Conservation (phyloP, 2,797 vertebrate species). For the Passerculus sandwichensis region DNA sequence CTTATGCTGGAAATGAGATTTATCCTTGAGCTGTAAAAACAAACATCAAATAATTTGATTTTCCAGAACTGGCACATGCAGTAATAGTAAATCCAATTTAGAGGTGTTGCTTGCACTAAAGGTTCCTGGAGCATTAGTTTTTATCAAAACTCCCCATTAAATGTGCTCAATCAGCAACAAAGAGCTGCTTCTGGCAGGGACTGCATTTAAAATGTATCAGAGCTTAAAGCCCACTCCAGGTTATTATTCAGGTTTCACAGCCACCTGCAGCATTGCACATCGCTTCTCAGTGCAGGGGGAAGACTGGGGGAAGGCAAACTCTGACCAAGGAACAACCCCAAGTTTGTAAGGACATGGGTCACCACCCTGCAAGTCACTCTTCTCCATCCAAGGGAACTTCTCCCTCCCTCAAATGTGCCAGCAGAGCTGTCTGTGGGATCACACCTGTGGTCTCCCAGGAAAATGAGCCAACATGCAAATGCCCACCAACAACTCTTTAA, state of each 20-base stretch:
- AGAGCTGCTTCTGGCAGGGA: not conserved
- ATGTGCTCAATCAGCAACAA: not conserved
- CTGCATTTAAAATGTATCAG: accelerated
- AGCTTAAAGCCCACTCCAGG: not conserved
- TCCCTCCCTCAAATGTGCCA: not conserved
- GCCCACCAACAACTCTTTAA: not conserved
- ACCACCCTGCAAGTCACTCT: not conserved
- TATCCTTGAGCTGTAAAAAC: constrained; percentile 10
- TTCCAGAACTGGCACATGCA: not conserved
- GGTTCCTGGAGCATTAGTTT: not conserved
- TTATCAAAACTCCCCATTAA: not conserved
- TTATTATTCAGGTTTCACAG: not conserved
- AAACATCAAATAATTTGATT: constrained; percentile 28
- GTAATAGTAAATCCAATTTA: constrained; percentile 4
- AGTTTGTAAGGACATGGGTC: accelerated
- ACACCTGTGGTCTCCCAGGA: not conserved
- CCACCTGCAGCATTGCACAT: not conserved
- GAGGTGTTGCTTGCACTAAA: not conserved
- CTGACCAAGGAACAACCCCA: not conserved
- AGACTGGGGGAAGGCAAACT: not conserved
- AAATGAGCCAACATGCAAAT: not conserved
- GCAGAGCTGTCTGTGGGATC: not conserved
- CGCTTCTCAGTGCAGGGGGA: not conserved
- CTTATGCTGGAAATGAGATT: constrained; percentile 7
- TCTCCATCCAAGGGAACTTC: not conserved